A percentile compares a stretch with the other conserved stretches of the same genome.
These are phyloP conservation scores for Ommatoiulus sabulosus DNA, from an alignment of 2,888 invertebrate species.

Conservation along the genomic window DNA sequence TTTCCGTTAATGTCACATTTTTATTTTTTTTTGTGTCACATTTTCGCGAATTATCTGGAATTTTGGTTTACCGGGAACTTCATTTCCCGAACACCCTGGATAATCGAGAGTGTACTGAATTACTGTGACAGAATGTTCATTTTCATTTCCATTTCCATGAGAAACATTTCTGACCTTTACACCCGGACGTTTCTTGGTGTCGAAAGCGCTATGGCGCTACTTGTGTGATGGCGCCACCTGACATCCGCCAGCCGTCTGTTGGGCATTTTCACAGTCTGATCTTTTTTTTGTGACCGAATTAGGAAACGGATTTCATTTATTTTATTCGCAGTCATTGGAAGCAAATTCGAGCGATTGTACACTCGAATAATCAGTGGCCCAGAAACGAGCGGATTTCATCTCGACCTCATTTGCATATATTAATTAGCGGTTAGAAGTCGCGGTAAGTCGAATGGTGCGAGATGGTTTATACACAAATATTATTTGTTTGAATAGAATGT, in stretches of 20 bases:
- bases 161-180: too few species aligned
- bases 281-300: not conserved
- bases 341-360: not conserved
- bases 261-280: too few species aligned
- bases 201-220: not conserved
- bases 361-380: slow-evolving; percentile 11
- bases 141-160: too few species aligned
- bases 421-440: not conserved
- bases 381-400: slow-evolving; percentile 26
- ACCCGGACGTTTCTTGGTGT: too few species aligned
- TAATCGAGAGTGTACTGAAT: too few species aligned
- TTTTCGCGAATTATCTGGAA: too few species aligned
- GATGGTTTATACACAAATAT: not conserved
- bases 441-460: slow-evolving; percentile 37
- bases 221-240: not conserved
- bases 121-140: too few species aligned
- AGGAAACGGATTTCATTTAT: not conserved
- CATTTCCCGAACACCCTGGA: too few species aligned
- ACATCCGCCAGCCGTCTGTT: not conserved
- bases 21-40: too few species aligned
- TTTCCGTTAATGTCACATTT: too few species aligned
- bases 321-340: not conserved
- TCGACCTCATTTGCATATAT: slow-evolving; percentile 44
- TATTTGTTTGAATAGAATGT: not conserved
- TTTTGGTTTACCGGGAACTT: too few species aligned